These are phyloP conservation scores for Mimas tiliae DNA, from an alignment of 2,888 invertebrate species.

Conservation along the genomic window DNA sequence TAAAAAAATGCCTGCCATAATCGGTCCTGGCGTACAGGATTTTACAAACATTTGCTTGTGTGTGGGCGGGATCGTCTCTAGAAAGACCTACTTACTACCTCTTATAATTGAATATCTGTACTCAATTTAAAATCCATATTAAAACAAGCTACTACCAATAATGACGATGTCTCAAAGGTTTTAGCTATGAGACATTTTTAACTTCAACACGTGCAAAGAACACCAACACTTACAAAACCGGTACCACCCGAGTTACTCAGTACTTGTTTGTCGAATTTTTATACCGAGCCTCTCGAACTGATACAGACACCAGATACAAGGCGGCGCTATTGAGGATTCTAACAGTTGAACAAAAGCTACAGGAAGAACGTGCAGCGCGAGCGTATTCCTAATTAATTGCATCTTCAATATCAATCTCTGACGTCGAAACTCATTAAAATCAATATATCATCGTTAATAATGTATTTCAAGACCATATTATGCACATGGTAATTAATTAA, in stretches of 20 bases:
- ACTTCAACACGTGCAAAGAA: slow-evolving; percentile 27
- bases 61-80: too few species aligned
- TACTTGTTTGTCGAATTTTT: slow-evolving; percentile 61
- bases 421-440: slow-evolving; percentile 17
- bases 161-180: too few species aligned
- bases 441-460: slow-evolving; percentile 18
- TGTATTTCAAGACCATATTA: slow-evolving; percentile 5
- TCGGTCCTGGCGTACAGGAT: too few species aligned
- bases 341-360: slow-evolving; percentile 45
- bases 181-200: neutral
- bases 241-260: slow-evolving; percentile 17
- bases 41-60: too few species aligned
- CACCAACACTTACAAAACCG: slow-evolving; percentile 42
- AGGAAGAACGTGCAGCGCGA: slow-evolving; percentile 41
- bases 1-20: too few species aligned
- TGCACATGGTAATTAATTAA: slow-evolving; percentile 8
- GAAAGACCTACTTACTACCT: too few species aligned
- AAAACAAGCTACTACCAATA: too few species aligned
- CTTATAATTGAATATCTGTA: too few species aligned
- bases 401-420: slow-evolving; percentile 9
- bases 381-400: slow-evolving; percentile 21
- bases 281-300: slow-evolving; percentile 55
- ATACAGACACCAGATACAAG: slow-evolving; percentile 69
- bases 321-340: slow-evolving; percentile 51
- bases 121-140: too few species aligned